Evolutionary conservation across 2,113 vertebrate genomes (phyloP), one percentile per base, ranked within the genome.

Genomic region (Oncorhynchus masou): DNA sequence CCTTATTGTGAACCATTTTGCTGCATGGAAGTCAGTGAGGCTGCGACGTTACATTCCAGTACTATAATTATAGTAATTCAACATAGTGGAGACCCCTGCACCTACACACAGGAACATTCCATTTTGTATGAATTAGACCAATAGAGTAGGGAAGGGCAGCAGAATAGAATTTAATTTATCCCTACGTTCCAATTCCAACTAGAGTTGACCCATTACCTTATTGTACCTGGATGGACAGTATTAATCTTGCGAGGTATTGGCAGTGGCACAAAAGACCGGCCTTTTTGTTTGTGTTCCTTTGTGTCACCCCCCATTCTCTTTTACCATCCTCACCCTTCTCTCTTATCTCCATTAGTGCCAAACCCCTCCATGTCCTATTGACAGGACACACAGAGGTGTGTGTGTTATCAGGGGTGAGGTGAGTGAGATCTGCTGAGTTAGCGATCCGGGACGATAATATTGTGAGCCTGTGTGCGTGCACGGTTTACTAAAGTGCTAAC

Each of bases 241-340:
- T 57, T 57, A 5, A 57, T 57, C 19, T 20, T 1, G 54, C 1
- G 6, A 57, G 54, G 13, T 57, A 19, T 15, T 57, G 54, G 20
- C 54, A 57, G 54, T 19, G 19, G 54, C 54, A 57, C 54, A 57
- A 57, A 20, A 20, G 54, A 57, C 54, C 16, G 2, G 9, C 39
- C 39, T 45, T 11, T 62, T 29, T 73, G 79, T 68, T 11, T 22
- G 16, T 22, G 16, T 57, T 45, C 62, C 59, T 25, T 7, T 25
- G 15, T 57, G 5, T 8, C 70, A 5, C 15, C 16, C n/a, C 75
- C 78, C 57, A n/a, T 64, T 94, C 92, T 93, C 88, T 88, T 90
- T 89, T 91, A 90, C 86, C 93, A 94, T 93, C 93, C 92, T 91
- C 89, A 90, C 81, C 86, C 87, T 89, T 89, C 90, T 93, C 93